Base-by-base conservation (phyloP, 2,888 invertebrate genomes). In the Lycophotia porphyrea region DNA sequence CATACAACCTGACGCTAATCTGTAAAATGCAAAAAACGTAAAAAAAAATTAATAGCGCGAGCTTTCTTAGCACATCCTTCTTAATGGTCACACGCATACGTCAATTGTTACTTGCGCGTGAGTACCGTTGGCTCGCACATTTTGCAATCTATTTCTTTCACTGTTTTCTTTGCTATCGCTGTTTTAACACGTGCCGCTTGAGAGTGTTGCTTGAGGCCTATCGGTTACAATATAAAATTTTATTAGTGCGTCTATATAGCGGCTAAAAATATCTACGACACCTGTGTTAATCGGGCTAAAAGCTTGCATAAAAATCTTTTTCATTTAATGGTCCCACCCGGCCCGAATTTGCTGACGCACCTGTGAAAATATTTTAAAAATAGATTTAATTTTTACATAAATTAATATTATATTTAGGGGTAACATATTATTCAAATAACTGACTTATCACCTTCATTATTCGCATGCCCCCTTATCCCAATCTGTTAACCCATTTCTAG, bases 221-320 rank as follows among this genome's bases (percentile, higher is more conserved):
- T 15, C 13, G 63, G 8, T 63, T n/a, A n/a, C n/a, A 39, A n/a
- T 39, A 39, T 63, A 63, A 63, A 39, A 63, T 63, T 63, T 63
- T 58, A 39, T 27, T 39, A 39, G 21, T 39, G 27, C 9, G 4
- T 36, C 18, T 24, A 31, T n/a, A 72, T 18, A 8, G 18, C 24
- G 8, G 4, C 47, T 39, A 3, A 15, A n/a, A 71, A 2, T 44
- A 27, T 70, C 24, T 39, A 18, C 24, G 3, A 72, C 13, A 71
- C 18, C 39, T 49, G 27, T 36, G 47, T 47, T 7, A 47, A n/a
- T 72, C 5, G 13, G 52, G 5, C 49, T 52, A n/a, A n/a, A 34
- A 31, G 8, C 31, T 18, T 21, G 24, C 15, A 36, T 39, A 4
- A 42, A 31, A 42, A 31, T 71, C 1, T 71, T 72, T 72, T 71